Evolutionary conservation across 2,113 vertebrate genomes (phyloP).

Genomic region (Pardalotus punctatus): DNA sequence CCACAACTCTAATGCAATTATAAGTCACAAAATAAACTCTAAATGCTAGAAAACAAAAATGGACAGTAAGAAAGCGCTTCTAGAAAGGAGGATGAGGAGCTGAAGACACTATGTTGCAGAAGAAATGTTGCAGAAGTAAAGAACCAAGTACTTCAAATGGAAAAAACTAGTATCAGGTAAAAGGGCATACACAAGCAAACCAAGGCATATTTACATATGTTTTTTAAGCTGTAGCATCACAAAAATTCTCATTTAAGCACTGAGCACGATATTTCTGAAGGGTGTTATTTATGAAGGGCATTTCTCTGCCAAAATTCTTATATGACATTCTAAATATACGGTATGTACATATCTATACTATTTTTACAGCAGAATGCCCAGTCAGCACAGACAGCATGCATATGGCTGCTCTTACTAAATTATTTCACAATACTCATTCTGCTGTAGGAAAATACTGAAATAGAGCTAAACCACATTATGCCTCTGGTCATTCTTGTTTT

Average conservation of each 20-base stretch:
- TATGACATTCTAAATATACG: not conserved
- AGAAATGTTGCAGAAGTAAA: not conserved
- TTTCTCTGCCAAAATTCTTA: not conserved
- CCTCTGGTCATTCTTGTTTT: not conserved
- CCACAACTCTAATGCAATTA: not conserved
- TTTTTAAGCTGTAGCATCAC: not conserved
- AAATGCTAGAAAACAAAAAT: not conserved
- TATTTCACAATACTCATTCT: not conserved
- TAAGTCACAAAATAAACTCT: not conserved
- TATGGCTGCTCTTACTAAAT: not conserved
- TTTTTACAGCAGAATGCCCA: not conserved
- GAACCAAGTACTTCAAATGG: not conserved
- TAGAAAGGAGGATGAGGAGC: not conserved
- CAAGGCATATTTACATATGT: not conserved
- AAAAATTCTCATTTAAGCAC: not conserved
- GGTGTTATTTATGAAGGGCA: not conserved
- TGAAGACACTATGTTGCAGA: not conserved
- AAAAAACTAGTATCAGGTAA: not conserved
- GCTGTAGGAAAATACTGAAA: not conserved
- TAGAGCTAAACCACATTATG: slow-evolving; percentile 30
- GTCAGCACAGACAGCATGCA: not conserved
- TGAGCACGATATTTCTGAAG: not conserved
- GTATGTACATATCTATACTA: not conserved
- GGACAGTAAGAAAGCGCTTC: not conserved
- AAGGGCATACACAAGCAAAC: not conserved